A percentile compares a stretch with the other conserved stretches of the same genome.
phyloP scores from a whole-genome alignment of 2,797 vertebrate species.

The Spheniscus humboldti region DNA sequence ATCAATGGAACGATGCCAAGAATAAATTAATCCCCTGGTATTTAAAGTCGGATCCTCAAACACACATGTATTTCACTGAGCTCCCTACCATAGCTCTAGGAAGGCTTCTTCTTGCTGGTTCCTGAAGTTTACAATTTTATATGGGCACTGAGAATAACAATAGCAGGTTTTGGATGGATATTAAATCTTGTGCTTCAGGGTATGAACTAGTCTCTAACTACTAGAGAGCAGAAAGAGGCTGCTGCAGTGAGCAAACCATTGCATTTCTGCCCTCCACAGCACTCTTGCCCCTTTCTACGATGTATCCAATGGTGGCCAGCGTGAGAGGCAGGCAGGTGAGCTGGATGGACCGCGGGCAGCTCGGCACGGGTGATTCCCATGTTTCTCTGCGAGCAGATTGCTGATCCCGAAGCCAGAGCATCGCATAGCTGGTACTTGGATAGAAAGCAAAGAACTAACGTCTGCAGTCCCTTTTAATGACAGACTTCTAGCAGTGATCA shows the following conservation, averaged over 20 bases:
- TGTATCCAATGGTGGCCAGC: neutral
- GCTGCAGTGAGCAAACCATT: neutral
- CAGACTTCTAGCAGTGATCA: slow-evolving; percentile 2
- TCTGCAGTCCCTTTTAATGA: neutral
- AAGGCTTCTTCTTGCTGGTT: neutral
- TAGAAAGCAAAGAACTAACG: neutral
- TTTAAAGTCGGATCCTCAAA: neutral
- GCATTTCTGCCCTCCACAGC: neutral
- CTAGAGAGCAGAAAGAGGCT: neutral
- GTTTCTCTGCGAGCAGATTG: neutral
- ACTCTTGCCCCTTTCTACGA: neutral
- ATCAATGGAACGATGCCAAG: neutral
- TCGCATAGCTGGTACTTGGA: neutral
- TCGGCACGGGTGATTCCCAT: fast-evolving
- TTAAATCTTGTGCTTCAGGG: neutral
- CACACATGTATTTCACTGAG: neutral
- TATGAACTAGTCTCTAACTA: neutral
- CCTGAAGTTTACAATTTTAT: neutral
- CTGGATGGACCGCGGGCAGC: neutral
- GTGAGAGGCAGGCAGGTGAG: fast-evolving
- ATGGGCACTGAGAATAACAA: neutral
- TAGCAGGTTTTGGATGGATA: neutral
- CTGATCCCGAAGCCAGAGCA: neutral
- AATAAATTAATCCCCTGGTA: neutral
- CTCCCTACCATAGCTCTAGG: neutral